Conservation (phyloP, 2,888 invertebrate genomes). For the Archips crataeganus region DNA sequence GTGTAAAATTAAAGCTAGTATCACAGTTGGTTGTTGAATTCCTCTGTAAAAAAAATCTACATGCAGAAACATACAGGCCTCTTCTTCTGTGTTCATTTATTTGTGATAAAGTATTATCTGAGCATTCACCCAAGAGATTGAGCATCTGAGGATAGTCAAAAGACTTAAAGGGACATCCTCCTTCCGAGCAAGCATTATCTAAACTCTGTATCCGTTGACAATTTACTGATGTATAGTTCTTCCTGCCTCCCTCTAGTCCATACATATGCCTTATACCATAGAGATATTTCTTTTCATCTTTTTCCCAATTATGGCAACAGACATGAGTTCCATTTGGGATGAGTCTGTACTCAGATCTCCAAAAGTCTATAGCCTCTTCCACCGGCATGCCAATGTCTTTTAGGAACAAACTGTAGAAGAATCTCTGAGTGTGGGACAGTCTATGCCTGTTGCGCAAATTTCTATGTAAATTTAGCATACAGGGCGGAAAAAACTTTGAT, state of each 20-base stretch:
- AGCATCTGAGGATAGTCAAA: conserved; percentile 79
- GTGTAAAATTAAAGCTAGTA: conserved; percentile 72
- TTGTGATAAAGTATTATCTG: conserved; percentile 56
- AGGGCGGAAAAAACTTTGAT: conserved; percentile 85
- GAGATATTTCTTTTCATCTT: conserved; percentile 86
- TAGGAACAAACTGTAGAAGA: conserved; percentile 89
- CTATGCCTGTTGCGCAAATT: conserved; percentile 85
- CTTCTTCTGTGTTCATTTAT: conserved; percentile 63
- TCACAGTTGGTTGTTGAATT: conserved; percentile 56
- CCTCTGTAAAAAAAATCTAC: conserved; percentile 59
- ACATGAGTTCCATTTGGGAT: conserved; percentile 71
- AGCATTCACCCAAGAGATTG: conserved; percentile 59
- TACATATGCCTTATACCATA: conserved; percentile 91
- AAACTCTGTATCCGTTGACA: conserved; percentile 85
- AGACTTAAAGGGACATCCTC: conserved; percentile 88
- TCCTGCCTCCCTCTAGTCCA: conserved; percentile 89
- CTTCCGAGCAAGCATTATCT: conserved; percentile 84
- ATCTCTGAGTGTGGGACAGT: conserved; percentile 87
- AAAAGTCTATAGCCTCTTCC: conserved; percentile 87
- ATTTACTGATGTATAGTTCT: conserved; percentile 85
- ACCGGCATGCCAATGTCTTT: conserved; percentile 90
- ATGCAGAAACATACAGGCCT: conserved; percentile 64
- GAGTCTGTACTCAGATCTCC: conserved; percentile 88
- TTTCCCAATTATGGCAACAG: conserved; percentile 88
- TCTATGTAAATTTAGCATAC: conserved; percentile 87